A percentile compares a stretch with the other conserved stretches of the same genome.
phyloP scores from a whole-genome alignment of 1,140 invertebrate species.

The Galendromus occidentalis region DNA sequence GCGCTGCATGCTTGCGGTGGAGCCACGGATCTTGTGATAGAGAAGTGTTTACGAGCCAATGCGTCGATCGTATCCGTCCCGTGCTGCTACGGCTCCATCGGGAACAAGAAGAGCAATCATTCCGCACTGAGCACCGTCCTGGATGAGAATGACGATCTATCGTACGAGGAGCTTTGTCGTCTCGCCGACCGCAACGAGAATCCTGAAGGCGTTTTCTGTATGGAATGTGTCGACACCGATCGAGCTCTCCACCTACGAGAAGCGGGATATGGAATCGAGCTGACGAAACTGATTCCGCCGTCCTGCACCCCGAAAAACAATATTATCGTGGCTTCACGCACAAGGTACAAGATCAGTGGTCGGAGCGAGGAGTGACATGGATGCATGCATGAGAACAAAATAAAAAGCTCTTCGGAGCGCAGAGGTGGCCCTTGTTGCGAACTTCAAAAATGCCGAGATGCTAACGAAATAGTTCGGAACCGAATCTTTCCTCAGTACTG shows the following conservation, averaged over 20 bases:
- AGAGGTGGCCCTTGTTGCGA: too few species aligned
- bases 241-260: conserved; percentile 30
- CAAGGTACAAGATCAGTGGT: too few species aligned
- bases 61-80: conserved; percentile 76
- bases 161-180: neutral
- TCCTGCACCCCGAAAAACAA: conserved; percentile 84
- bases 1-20: conserved; percentile 83
- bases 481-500: too few species aligned
- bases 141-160: neutral
- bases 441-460: too few species aligned
- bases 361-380: too few species aligned
- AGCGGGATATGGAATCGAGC: conserved; percentile 46
- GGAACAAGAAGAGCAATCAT: conserved; percentile 42
- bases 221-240: conserved; percentile 72
- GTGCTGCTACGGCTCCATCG: conserved; percentile 78
- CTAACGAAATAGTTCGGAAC: too few species aligned
- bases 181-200: neutral
- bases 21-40: conserved; percentile 73
- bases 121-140: conserved; percentile 39
- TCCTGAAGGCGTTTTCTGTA: conserved; percentile 42
- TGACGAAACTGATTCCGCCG: conserved; percentile 51
- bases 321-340: conserved; percentile 43
- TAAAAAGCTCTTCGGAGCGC: too few species aligned
- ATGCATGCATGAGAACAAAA: too few species aligned
- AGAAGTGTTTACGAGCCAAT: conserved; percentile 49